Base-by-base conservation (phyloP, 2,797 vertebrate genomes). In the Anomalospiza imberbis region DNA sequence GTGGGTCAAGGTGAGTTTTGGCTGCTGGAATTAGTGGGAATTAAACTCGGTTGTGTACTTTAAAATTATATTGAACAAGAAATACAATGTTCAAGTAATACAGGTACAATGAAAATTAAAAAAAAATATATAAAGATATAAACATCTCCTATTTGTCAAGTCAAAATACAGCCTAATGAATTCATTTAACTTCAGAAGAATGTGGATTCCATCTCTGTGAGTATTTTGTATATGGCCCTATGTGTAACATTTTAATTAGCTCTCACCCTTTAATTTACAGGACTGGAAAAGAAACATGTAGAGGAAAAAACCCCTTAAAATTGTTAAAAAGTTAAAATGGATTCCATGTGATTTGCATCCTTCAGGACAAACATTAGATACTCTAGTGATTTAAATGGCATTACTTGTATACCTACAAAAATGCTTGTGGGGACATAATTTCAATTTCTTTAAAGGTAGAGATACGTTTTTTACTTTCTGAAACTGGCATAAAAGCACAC, bases 291-390 rank as follows among this genome's bases (percentile, higher is more conserved):
- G 26, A 60, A 83, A 91, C 6, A 68, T 22, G 9, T 11, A 3
- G 20, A 21, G 7, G 2, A 3, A 26, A 48, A 68, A 38, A 1
- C 0, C 5, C 5, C 29, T n/a, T 71, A 20, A 38, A 77, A 31
- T 2, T 24, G 18, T 57, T 68, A 32, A 75, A 66, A 86, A 63
- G 40, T 17, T 34, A 42, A 32, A 79, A 87, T 21, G 12, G 12
- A 62, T 60, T 67, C 26, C 38, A 55, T 34, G 31, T 20, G 22
- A 72, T 34, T 47, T 9, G 18, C 2, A 4, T 66, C 25, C 22
- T 55, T 82, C 31, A 38, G 40, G 44, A 76, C 12, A 62, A 87
- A 42, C 9, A 62, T 44, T 34, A 58, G 24, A n/a, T 47, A 74
- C 13, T 63, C 47, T 54, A n/a, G 17, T 42, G 32, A 47, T 45